These are phyloP conservation scores for Trogon melanurus DNA, from an alignment of 2,113 vertebrate genomes.

Conservation along the genomic window DNA sequence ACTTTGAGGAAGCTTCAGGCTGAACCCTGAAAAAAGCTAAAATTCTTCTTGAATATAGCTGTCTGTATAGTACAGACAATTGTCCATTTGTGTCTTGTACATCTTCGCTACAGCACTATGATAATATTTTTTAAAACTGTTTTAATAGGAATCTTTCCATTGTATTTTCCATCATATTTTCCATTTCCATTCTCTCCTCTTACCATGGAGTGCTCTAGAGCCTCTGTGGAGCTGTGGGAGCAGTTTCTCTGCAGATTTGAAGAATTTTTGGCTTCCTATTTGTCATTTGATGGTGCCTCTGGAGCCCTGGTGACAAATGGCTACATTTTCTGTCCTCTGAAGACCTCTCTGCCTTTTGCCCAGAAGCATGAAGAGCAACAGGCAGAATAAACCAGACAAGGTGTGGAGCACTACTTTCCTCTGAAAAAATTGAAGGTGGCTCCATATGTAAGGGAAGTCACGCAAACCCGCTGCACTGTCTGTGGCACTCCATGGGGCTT, in stretches of 20 bases:
- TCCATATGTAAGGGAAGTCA: not conserved
- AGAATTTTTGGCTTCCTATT: not conserved
- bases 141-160: not conserved
- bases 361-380: not conserved
- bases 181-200: not conserved
- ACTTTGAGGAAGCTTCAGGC: not conserved
- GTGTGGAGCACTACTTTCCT: not conserved
- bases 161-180: not conserved
- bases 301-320: not conserved
- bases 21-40: not conserved
- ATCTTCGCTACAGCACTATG: not conserved
- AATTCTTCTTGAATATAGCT: not conserved
- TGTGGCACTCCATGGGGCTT: not conserved
- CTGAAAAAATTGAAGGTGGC: not conserved
- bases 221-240: not conserved
- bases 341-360: not conserved
- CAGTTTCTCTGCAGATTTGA: not conserved
- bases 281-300: not conserved
- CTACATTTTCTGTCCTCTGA: not conserved
- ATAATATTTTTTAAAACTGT: not conserved
- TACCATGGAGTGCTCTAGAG: not conserved
- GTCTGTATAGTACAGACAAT: not conserved
- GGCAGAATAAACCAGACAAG: not conserved
- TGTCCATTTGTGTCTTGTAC: not conserved
- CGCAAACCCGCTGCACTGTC: not conserved